These are phyloP conservation scores for Tyto alba DNA, from an alignment of 2,113 vertebrate genomes.

Conservation along the genomic window DNA sequence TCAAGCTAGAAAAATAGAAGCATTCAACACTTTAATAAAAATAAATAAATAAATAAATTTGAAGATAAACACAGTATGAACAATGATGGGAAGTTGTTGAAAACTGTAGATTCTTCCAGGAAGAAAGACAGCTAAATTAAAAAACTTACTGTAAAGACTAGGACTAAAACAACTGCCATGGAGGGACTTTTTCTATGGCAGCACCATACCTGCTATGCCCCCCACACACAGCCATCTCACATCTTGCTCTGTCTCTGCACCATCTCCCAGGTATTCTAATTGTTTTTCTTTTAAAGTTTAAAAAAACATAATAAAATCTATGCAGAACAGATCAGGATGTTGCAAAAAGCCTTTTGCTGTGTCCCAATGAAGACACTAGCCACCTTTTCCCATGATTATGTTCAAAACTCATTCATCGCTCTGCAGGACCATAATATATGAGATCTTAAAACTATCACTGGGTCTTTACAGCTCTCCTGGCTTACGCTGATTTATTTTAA, in stretches of 20 bases:
- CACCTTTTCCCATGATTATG: neutral
- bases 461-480: neutral
- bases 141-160: neutral
- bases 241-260: neutral
- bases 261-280: neutral
- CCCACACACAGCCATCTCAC: fast-evolving
- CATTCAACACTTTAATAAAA: neutral
- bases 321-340: fast-evolving
- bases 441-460: neutral
- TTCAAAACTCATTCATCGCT: neutral
- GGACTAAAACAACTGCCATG: neutral
- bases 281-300: neutral
- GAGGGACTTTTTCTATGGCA: neutral
- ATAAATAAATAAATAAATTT: neutral
- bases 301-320: neutral
- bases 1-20: neutral
- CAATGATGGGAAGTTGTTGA: slow-evolving; percentile 19
- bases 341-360: neutral
- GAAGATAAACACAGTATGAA: neutral
- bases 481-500: neutral
- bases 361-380: neutral
- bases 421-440: fast-evolving
- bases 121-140: neutral
- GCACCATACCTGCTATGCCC: too few relatives aligned
- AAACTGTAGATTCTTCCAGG: neutral